These are phyloP conservation scores for Sebastes fasciatus DNA, from an alignment of 2,113 vertebrate genomes.

Conservation along the genomic window DNA sequence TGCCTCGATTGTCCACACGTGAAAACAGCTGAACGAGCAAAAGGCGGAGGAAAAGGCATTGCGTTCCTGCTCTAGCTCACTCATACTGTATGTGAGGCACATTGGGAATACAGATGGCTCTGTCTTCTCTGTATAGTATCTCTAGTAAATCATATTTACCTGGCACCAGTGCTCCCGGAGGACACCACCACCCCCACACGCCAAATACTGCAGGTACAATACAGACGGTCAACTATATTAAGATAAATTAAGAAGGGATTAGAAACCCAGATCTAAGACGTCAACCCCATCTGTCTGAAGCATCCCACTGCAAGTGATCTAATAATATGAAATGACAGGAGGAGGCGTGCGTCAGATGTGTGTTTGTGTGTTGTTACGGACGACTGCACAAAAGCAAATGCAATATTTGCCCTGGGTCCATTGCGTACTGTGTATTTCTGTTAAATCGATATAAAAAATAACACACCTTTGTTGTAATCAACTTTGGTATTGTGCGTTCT, in stretches of 20 bases:
- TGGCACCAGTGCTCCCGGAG: slow-evolving; percentile 17
- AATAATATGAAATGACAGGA: slow-evolving; percentile 8
- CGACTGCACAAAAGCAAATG: slow-evolving; percentile 4
- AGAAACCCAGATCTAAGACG: slow-evolving; percentile 23
- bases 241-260: slow-evolving; percentile 36
- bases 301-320: slow-evolving; percentile 5
- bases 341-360: neutral
- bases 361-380: neutral
- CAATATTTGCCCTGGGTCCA: slow-evolving; percentile 11
- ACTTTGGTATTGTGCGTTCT: neutral
- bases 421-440: neutral
- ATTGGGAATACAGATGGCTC: slow-evolving; percentile 51
- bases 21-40: slow-evolving; percentile 66
- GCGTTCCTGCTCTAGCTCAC: slow-evolving; percentile 26
- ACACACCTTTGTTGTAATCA: slow-evolving; percentile 1
- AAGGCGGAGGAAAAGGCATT: slow-evolving; percentile 32
- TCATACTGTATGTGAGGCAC: slow-evolving; percentile 32
- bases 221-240: slow-evolving; percentile 16
- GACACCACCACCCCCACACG: neutral
- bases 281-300: slow-evolving; percentile 34
- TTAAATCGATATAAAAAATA: slow-evolving; percentile 1
- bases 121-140: slow-evolving; percentile 16
- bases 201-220: slow-evolving; percentile 17
- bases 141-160: slow-evolving; percentile 16
- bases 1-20: slow-evolving; percentile 36